Conservation (phyloP, 2,888 invertebrate species). For the Scaptomyza flava region DNA sequence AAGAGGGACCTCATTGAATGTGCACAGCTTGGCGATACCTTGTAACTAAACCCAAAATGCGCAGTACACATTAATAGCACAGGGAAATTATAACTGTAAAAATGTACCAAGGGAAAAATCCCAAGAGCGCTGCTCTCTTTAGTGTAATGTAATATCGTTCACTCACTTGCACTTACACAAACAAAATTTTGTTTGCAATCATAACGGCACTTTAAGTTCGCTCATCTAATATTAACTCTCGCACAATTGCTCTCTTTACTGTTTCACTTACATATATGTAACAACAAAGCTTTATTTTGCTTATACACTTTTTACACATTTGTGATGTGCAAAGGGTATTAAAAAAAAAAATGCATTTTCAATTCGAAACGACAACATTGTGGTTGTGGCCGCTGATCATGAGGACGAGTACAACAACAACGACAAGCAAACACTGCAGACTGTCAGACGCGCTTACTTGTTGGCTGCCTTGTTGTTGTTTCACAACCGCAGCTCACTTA, state of each 20-base stretch:
- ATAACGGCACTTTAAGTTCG: neutral
- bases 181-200: neutral
- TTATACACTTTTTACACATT: neutral
- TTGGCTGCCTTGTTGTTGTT: conserved; percentile 7
- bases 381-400: conserved; percentile 44
- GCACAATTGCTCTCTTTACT: neutral
- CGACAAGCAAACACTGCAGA: conserved; percentile 59
- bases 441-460: conserved; percentile 65
- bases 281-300: neutral
- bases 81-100: neutral
- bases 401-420: conserved; percentile 27
- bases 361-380: conserved; percentile 65
- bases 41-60: too few relatives aligned
- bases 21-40: neutral
- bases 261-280: neutral
- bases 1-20: neutral
- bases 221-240: neutral
- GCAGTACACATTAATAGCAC: neutral
- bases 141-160: neutral
- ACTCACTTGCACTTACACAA: neutral
- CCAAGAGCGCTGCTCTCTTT: neutral
- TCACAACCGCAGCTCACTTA: conserved; percentile 67
- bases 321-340: conserved; percentile 3
- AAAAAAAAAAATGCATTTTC: conserved; percentile 77
- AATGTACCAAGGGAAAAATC: neutral